These are phyloP conservation scores for Brachionus asplanchnoidis DNA, from an alignment of 1,140 invertebrate species.

Conservation along the genomic window DNA sequence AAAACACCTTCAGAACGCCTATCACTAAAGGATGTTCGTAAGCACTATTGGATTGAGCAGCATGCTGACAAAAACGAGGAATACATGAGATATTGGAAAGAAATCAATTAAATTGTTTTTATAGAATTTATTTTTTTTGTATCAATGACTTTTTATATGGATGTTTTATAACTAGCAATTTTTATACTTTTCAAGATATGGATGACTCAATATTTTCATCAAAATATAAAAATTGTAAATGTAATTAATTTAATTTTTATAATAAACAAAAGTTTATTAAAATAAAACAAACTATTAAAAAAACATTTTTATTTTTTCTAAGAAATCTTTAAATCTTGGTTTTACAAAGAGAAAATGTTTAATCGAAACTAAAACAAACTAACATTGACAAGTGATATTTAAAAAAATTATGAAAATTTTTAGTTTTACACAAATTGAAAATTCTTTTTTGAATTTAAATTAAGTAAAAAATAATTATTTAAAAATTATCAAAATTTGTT, in stretches of 20 bases:
- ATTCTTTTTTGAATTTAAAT: too few relatives aligned
- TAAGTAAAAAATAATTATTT: neutral
- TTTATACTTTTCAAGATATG: too few relatives aligned
- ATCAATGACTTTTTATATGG: neutral
- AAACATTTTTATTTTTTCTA: neutral
- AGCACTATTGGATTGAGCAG: constrained; percentile 30
- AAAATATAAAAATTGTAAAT: too few relatives aligned
- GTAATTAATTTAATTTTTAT: too few relatives aligned
- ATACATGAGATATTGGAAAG: constrained; percentile 39
- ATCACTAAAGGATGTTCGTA: constrained; percentile 28
- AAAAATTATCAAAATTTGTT: neutral
- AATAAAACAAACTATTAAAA: neutral
- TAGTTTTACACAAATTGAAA: too few relatives aligned
- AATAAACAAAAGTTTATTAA: neutral
- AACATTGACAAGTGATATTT: too few relatives aligned
- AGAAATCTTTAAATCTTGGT: neutral
- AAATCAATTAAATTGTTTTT: neutral
- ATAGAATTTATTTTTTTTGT: neutral
- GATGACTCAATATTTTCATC: too few relatives aligned
- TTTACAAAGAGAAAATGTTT: neutral
- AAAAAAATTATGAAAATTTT: too few relatives aligned
- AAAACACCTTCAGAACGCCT: constrained; percentile 10
- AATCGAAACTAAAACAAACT: too few relatives aligned
- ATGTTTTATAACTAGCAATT: neutral
- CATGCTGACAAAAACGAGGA: constrained; percentile 41